Conservation (phyloP, 2,888 invertebrate species). For the Branchipolynoe longqiensis region DNA sequence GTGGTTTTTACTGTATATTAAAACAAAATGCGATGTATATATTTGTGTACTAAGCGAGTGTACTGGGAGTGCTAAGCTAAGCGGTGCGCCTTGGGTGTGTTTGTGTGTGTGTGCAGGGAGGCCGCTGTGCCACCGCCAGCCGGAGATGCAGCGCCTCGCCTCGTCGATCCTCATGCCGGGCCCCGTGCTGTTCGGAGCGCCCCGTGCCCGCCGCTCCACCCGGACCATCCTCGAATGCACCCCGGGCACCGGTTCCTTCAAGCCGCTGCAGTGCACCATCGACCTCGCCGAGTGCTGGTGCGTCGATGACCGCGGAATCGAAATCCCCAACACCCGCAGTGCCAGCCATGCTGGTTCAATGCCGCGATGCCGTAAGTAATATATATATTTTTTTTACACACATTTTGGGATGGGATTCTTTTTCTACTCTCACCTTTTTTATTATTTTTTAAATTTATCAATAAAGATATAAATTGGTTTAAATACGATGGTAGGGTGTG, state of each 20-base stretch:
- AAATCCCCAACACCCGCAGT: slow-evolving; percentile 60
- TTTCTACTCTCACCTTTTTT: too few relatives aligned
- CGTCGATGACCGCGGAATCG: slow-evolving; percentile 62
- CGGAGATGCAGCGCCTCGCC: slow-evolving; percentile 3
- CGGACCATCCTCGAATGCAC: slow-evolving; percentile 55
- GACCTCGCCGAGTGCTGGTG: slow-evolving; percentile 62
- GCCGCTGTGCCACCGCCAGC: slow-evolving; percentile 18
- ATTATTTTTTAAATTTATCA: too few relatives aligned
- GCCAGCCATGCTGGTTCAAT: background rate
- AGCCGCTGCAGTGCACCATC: slow-evolving; percentile 62
- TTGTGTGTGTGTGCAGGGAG: too few relatives aligned
- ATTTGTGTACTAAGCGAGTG: too few relatives aligned
- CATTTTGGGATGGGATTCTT: too few relatives aligned
- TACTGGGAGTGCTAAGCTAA: too few relatives aligned
- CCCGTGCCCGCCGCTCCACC: background rate
- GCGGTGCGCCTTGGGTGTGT: too few relatives aligned
- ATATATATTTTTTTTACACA: too few relatives aligned
- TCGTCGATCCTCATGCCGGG: slow-evolving; percentile 44
- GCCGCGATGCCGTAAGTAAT: slow-evolving; percentile 35
- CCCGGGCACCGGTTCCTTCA: slow-evolving; percentile 56
- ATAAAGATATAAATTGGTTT: too few relatives aligned
- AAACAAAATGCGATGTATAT: too few relatives aligned
- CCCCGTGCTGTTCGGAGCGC: slow-evolving; percentile 14
- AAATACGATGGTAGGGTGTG: too few relatives aligned
- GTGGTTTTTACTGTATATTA: too few relatives aligned